A percentile compares a stretch with the other conserved stretches of the same genome.
phyloP scores from a whole-genome alignment of 2,797 vertebrate genomes.

The Pachyuromys duprasi region DNA sequence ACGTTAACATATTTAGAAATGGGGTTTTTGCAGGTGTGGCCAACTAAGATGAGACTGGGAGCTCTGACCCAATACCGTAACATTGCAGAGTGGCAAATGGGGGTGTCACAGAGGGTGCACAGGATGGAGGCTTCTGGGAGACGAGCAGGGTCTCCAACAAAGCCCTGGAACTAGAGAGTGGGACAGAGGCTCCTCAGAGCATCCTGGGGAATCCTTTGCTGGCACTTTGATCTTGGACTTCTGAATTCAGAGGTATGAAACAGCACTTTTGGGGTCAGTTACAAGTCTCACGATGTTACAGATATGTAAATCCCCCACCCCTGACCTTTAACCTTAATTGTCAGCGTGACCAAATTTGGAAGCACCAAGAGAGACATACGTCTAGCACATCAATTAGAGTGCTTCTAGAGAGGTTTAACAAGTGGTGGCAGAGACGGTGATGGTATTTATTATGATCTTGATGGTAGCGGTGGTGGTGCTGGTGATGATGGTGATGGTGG shows the following conservation, averaged over 20 bases:
- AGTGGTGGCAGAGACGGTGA: no score
- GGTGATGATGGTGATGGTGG: rapidly evolving
- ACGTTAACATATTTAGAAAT: background rate
- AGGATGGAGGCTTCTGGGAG: background rate
- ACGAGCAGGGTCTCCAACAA: background rate
- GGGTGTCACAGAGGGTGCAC: no score
- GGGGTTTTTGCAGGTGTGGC: background rate
- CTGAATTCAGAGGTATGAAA: background rate
- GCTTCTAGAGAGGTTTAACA: background rate
- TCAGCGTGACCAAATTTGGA: background rate
- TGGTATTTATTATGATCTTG: rapidly evolving
- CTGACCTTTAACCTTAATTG: background rate
- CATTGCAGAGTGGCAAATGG: background rate
- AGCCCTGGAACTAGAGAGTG: rapidly evolving
- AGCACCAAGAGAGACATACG: background rate
- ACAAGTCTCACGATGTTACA: background rate
- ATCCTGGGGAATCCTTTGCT: background rate
- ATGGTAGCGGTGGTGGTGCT: rapidly evolving
- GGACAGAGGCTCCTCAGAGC: background rate
- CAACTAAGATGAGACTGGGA: background rate
- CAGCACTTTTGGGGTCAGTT: no score
- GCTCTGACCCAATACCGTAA: rapidly evolving
- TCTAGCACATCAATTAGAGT: background rate
- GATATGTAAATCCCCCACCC: no score
- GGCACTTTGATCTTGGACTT: background rate